phyloP scores from a whole-genome alignment of 2,797 vertebrate genomes.

The Bufotes viridis region DNA sequence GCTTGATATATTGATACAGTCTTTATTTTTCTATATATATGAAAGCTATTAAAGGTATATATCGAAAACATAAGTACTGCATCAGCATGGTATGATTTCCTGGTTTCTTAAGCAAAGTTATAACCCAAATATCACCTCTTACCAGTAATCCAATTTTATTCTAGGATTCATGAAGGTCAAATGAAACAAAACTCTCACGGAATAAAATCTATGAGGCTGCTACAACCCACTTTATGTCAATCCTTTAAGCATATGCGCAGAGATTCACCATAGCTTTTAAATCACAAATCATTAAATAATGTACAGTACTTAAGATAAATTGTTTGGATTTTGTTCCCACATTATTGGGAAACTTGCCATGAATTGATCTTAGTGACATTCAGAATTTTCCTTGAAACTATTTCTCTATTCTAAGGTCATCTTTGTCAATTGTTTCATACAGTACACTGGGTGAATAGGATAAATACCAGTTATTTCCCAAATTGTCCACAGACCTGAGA shows the following conservation, averaged over 20 bases:
- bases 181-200: background rate
- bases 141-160: constrained; percentile 7
- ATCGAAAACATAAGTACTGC: background rate
- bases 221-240: background rate
- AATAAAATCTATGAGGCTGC: constrained; percentile 15
- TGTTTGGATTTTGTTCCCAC: background rate
- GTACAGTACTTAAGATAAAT: constrained; percentile 15
- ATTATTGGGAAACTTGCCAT: constrained; percentile 7
- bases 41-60: background rate
- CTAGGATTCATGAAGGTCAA: constrained; percentile 11
- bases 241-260: constrained; percentile 37
- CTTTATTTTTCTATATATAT: background rate
- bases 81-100: background rate
- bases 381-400: background rate
- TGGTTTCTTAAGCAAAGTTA: constrained; percentile 5
- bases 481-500: background rate
- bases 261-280: constrained; percentile 23
- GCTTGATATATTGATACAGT: background rate
- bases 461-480: background rate
- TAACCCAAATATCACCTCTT: background rate
- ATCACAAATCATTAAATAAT: constrained; percentile 25
- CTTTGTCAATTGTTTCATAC: background rate
- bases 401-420: background rate
- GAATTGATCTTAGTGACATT: constrained; percentile 16
- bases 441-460: background rate